Percentiles rank a stretch among this genome's conserved stretches.
These are phyloP conservation scores for Oxygymnocypris stewartii DNA, from an alignment of 2,113 vertebrate species.

Conservation along the genomic window DNA sequence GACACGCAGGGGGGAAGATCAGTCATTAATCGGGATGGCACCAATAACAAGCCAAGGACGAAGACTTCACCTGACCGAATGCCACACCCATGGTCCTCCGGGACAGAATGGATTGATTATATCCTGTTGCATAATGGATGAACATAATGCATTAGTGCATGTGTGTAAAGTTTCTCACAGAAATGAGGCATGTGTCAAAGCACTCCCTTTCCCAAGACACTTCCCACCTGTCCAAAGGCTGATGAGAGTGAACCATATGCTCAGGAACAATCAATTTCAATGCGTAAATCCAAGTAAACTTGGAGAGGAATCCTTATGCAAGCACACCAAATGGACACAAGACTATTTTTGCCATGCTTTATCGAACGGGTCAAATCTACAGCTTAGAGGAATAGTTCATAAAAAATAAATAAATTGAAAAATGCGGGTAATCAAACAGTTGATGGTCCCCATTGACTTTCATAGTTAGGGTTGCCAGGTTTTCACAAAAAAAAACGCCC, in stretches of 20 bases:
- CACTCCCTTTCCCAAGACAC: neutral
- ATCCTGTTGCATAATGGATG: neutral
- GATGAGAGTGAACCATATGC: neutral
- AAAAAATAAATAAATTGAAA: too few species aligned
- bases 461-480: too few species aligned
- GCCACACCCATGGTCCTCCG: conserved; percentile 23
- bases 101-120: conserved; percentile 34
- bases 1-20: neutral
- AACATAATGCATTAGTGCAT: neutral
- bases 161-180: neutral
- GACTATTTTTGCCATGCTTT: neutral
- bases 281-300: neutral
- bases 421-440: too few species aligned
- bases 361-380: too few species aligned
- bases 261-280: neutral
- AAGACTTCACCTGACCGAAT: neutral
- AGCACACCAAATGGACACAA: neutral
- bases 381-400: too few species aligned
- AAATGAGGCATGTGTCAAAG: neutral
- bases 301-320: neutral
- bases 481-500: too few species aligned
- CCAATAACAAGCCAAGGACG: conserved; percentile 36
- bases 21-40: conserved; percentile 43
- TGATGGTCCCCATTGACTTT: too few species aligned
- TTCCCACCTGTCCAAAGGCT: neutral